Evolutionary conservation across 2,888 invertebrate species (phyloP), one percentile per base, ranked within the genome.

Genomic region (Ligdia adustata): DNA sequence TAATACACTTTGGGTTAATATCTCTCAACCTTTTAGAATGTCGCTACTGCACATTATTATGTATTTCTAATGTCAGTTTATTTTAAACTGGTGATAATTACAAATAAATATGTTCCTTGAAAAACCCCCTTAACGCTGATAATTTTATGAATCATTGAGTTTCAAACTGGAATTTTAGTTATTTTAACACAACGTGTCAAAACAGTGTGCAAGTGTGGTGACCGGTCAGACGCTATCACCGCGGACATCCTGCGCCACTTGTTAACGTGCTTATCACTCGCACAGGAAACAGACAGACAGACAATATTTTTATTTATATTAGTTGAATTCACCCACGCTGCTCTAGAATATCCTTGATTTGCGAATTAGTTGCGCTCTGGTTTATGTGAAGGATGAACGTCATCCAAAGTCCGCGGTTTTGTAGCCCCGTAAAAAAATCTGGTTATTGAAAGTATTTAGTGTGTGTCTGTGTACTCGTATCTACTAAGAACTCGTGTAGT

Each of bases 211-310:
- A 45, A 48, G 38, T 31, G 34, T 37, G 18, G 64, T 69, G 79
- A 78, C 79, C 81, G 83, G 82, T 82, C 82, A 72, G 47, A 39
- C 34, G 55, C 69, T 88, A 89, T 89, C 89, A 56, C 43, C 64
- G 63, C 83, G 89, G 89, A 90, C 76, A 68, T 90, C 89, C 89
- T 86, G 88, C 60, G 52, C 46, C 57, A 41, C 34, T 62, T 72
- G 74, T 79, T 82, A 66, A 56, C 33, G 15, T 52, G 55, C 56
- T 81, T 88, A 88, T 88, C 88, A 60, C 28, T n/a, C 7, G 16
- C 53, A 75, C 72, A 84, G 89, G 89, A 89, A 88, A 76, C 89
- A 85, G 86, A 64, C 81, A 60, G 34, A 40, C 41, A 32, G 32
- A 49, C 42, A 47, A 64, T 79, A 75, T 82, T 85, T 79, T 81